Base-by-base conservation (phyloP, 2,113 vertebrate species). In the Rousettus leschenaultii region DNA sequence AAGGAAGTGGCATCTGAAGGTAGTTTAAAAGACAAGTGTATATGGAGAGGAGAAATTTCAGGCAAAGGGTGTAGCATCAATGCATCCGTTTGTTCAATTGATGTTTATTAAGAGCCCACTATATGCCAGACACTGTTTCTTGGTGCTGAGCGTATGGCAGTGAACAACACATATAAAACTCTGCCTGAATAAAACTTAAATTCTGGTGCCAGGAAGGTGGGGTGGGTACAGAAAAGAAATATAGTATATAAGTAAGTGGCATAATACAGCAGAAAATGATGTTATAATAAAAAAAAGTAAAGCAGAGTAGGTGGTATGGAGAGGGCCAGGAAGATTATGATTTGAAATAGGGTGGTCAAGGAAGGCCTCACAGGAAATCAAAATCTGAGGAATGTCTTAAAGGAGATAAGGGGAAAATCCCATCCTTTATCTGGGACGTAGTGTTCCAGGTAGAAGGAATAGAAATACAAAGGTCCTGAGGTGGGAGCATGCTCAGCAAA, bases 101-200 rank as follows among this genome's bases (percentile, higher is more conserved):
- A 38, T 86, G 93, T 63, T 82, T 65, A 35, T 24, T 57, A 75
- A 91, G 53, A 70, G 4, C 14, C 8, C 16, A 73, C 73, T 73
- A 51, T 83, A 87, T 78, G 11, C 7, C 51, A 85, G n/a, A 75
- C 6, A 75, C 38, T 53, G 2, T 79, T 92, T 92, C 48, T 87
- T 92, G 38, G n/a, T 75, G 40, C 38, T 87, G 6, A 12, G 26
- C 79, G 28, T 70, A 57, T 10, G 92, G 55, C 85, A 94, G 8
- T 66, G 13, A 95, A 82, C 24, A 93, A 92, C 9, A 95, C 33
- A 92, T 45, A 78, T 90, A 86, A 89, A 70, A 77, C 13, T 85
- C n/a, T 89, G 18, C 14, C 55, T 33, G n/a, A 86, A 88, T 61
- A 26, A 26, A 94, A 84, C 40, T 89, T 88, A 86, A 92, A 96